Evolutionary conservation across 2,113 vertebrate species (phyloP).

Genomic region (Takifugu flavidus): DNA sequence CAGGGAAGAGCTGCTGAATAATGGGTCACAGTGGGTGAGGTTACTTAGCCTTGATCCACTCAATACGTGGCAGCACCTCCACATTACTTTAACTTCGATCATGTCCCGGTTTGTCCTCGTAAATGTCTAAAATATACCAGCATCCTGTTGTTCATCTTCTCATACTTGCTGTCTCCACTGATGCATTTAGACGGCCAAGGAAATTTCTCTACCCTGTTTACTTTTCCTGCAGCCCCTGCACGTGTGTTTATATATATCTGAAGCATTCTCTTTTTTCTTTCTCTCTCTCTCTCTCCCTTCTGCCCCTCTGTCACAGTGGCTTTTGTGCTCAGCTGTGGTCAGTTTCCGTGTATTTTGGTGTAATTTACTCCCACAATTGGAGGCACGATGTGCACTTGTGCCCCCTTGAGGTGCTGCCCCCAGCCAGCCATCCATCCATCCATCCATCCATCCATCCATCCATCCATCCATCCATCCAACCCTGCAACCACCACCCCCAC

Average conservation of each 20-base stretch:
- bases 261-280: conserved; percentile 46
- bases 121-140: neutral
- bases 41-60: conserved; percentile 10
- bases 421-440: conserved; percentile 3
- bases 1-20: conserved; percentile 73
- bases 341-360: conserved; percentile 71
- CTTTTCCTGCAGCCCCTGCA: conserved; percentile 54
- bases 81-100: neutral
- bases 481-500: neutral
- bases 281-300: conserved; percentile 7
- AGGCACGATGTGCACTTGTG: conserved; percentile 63
- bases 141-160: conserved; percentile 2
- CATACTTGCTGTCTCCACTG: conserved; percentile 24
- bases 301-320: conserved; percentile 62
- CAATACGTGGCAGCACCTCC: too few relatives aligned
- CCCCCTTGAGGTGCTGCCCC: neutral
- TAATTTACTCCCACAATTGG: conserved; percentile 73
- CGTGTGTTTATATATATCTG: conserved; percentile 70
- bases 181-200: conserved; percentile 19
- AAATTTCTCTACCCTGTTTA: conserved; percentile 58
- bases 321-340: conserved; percentile 66
- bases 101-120: neutral
- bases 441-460: conserved; percentile 2
- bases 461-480: neutral
- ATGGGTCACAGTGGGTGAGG: conserved; percentile 62